phyloP scores from a whole-genome alignment of 2,888 invertebrate species.

The Notodonta dromedarius region DNA sequence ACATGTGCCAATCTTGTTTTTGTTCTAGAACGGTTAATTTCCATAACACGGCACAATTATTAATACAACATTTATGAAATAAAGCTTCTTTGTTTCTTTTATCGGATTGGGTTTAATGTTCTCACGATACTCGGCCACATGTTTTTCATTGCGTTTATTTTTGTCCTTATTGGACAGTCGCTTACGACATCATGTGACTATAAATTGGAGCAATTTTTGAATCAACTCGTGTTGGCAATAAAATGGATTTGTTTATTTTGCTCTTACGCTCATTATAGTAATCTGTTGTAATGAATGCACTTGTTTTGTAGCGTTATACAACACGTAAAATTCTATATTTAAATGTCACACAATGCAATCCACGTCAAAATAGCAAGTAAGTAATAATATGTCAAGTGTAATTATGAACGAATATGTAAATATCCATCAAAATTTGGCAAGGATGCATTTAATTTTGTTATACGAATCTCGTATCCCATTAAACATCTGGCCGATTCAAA shows the following conservation, averaged over 20 bases:
- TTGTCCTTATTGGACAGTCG: conserved; percentile 63
- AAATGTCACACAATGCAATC: conserved; percentile 23
- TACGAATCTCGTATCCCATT: conserved; percentile 18
- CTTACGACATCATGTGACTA: conserved; percentile 67
- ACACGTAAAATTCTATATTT: conserved; percentile 8
- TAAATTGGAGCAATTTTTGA: conserved; percentile 76
- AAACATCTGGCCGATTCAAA: conserved; percentile 34
- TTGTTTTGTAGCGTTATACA: conserved; percentile 15
- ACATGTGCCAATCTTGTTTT: conserved; percentile 3
- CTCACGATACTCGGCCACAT: conserved; percentile 78
- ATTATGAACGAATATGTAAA: conserved; percentile 8
- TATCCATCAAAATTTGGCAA: conserved; percentile 20
- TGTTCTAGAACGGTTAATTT: conserved; percentile 5
- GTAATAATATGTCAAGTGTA: too few relatives aligned
- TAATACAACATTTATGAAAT: conserved; percentile 38
- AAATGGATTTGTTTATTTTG: conserved; percentile 72
- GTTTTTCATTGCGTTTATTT: conserved; percentile 75
- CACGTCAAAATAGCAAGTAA: conserved; percentile 11
- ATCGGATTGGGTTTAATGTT: conserved; percentile 68
- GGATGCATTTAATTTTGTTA: conserved; percentile 29
- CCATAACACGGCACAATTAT: conserved; percentile 17
- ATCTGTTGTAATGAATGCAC: conserved; percentile 38
- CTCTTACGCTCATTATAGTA: conserved; percentile 48
- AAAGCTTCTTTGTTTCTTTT: conserved; percentile 60
- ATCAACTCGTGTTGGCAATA: conserved; percentile 71